Base-by-base conservation (phyloP, 2,113 vertebrate genomes). In the Campylomormyrus tamandua region DNA sequence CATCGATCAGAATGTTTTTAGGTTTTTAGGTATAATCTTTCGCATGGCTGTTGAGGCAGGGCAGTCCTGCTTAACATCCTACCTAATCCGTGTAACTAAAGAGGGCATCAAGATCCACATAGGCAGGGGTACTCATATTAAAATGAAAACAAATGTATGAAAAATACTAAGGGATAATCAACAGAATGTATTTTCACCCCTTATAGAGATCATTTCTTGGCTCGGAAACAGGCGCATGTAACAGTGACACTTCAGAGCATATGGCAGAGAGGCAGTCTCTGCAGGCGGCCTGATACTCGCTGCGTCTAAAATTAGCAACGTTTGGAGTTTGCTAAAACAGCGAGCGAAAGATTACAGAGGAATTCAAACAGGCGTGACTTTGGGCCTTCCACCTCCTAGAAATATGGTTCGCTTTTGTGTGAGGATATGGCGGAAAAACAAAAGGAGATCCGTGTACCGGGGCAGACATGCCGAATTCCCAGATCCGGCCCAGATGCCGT, bases 231-330 rank as follows among this genome's bases (percentile, higher is more conserved):
- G 21, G 17, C 48, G 35, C 83, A 50, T 84, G 56, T 70, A 52
- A 90, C 11, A 70, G 52, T 85, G 39, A 70, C 58, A 50, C n/a
- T 90, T 45, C 27, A 70, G 46, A 27, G 56, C 46, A 56, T 49
- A 87, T 90, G 89, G 89, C 84, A 70, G 24, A 46, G 84, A 62
- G 46, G 56, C 84, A 49, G 11, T 13, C n/a, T 31, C 89, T 24
- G 84, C 24, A 48, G 89, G 89, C 70, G 58, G 83, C 83, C 53
- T 66, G 89, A 42, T 89, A 48, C 80, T 90, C 19, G 21, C 53
- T 49, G 45, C 3, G 56, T 58, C 89, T 90, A 88, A 90, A 90
- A 90, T 90, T 90, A 90, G 90, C 66, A 45, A 42, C 13, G 50
- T 88, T 90, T 83, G 58, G 42, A 90, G 62, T 84, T 74, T 56